Evolutionary conservation across 2,888 invertebrate genomes (phyloP).

Genomic region (Aphodius granarius): DNA sequence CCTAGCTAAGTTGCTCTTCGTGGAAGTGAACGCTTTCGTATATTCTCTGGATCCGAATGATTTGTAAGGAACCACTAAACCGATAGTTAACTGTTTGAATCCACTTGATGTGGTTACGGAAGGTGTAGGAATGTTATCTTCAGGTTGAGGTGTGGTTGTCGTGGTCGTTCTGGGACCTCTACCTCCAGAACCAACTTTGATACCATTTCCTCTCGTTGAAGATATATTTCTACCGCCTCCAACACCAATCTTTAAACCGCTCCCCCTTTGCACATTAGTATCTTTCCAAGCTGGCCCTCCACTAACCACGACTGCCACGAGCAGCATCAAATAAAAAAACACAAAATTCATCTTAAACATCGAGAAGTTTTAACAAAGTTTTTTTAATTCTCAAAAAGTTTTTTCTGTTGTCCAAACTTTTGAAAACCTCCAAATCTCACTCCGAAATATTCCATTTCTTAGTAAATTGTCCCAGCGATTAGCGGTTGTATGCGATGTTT

Average conservation of each 20-base stretch:
- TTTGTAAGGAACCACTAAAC: conserved; percentile 76
- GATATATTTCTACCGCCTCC: conserved; percentile 10
- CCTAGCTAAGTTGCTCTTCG: conserved; percentile 66
- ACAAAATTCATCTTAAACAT: conserved; percentile 44
- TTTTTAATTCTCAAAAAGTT: neutral
- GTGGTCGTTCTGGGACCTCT: conserved; percentile 32
- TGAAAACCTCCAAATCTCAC: neutral
- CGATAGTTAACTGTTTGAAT: conserved; percentile 59
- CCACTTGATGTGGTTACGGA: conserved; percentile 23
- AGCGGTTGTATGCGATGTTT: neutral
- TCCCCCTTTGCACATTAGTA: conserved; percentile 48
- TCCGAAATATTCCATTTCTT: neutral
- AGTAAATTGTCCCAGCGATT: neutral
- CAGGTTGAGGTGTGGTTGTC: conserved; percentile 43
- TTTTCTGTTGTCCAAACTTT: neutral
- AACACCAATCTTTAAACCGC: conserved; percentile 47
- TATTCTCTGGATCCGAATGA: conserved; percentile 75
- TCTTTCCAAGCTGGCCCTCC: conserved; percentile 52
- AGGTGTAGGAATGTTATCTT: conserved; percentile 43
- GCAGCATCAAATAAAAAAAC: conserved; percentile 46
- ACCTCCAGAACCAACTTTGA: conserved; percentile 42
- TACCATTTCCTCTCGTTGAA: conserved; percentile 48
- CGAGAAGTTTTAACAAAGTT: neutral
- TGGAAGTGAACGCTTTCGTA: conserved; percentile 69
- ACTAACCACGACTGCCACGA: conserved; percentile 50